Conservation (phyloP, 2,888 invertebrate species). For the Hypsopygia costalis region DNA sequence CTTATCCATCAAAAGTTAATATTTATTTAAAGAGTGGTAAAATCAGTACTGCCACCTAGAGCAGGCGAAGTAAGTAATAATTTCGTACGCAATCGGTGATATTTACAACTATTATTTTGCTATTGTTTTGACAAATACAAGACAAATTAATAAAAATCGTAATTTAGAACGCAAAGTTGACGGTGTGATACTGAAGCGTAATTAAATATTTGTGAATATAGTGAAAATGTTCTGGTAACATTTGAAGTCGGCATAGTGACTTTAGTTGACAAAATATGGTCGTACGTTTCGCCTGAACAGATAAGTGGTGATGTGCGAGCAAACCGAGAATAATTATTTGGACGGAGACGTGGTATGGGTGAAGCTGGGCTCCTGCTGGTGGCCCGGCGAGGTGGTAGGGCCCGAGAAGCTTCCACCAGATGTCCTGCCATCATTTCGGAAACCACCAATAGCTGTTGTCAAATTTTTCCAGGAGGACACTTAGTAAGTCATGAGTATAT, state of each 20-base stretch:
- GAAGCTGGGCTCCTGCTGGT: conserved; percentile 90
- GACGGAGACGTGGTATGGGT: conserved; percentile 93
- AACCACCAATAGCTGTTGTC: conserved; percentile 89
- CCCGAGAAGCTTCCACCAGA: conserved; percentile 84
- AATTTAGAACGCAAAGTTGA: conserved; percentile 24
- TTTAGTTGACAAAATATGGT: conserved; percentile 71
- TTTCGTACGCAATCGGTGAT: conserved; percentile 78
- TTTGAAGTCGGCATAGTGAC: conserved; percentile 58
- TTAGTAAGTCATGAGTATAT: conserved; percentile 82
- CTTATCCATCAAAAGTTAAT: not conserved
- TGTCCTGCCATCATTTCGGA: conserved; percentile 82
- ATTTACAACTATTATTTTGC: conserved; percentile 76
- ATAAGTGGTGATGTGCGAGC: conserved; percentile 84
- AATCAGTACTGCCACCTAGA: conserved; percentile 56
- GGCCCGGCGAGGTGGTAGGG: conserved; percentile 90
- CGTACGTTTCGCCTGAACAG: conserved; percentile 66
- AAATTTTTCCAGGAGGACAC: conserved; percentile 92
- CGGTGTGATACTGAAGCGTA: conserved; percentile 27
- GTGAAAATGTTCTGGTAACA: conserved; percentile 52
- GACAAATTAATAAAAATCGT: conserved; percentile 33
- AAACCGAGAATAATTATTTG: conserved; percentile 83
- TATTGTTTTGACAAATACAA: conserved; percentile 67
- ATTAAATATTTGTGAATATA: conserved; percentile 27
- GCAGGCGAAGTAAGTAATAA: conserved; percentile 48
- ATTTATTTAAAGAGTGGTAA: conserved; percentile 9